Conservation (phyloP, 2,797 vertebrate genomes). For the Danio tinwini region DNA sequence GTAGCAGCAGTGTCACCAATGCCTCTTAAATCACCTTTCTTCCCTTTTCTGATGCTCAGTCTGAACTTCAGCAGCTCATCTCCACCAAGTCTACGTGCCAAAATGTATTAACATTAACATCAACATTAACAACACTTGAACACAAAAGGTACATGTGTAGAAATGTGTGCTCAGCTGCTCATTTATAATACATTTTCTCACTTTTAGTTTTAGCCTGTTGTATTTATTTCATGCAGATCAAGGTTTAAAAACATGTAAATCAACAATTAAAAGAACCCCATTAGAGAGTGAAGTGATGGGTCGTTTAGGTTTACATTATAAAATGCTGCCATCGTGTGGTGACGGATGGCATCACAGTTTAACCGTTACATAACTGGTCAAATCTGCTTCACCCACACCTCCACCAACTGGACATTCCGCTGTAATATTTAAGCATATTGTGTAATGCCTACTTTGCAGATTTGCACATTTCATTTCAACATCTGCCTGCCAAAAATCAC, state of each 20-base stretch:
- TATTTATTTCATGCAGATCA: neutral
- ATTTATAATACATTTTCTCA: neutral
- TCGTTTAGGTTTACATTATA: slow-evolving; percentile 31
- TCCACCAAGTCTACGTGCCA: no score
- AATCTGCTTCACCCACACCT: neutral
- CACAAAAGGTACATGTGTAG: no score
- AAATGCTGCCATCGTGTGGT: slow-evolving; percentile 68
- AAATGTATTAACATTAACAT: no score
- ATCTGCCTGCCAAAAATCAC: neutral
- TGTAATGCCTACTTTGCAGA: neutral
- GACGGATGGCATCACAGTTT: slow-evolving; percentile 14
- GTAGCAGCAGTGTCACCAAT: no score
- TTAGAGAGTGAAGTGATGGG: neutral
- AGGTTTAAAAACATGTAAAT: neutral
- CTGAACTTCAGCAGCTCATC: no score
- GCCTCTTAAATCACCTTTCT: no score
- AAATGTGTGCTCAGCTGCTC: no score
- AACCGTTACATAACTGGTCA: neutral
- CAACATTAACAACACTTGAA: no score
- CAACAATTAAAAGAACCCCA: neutral
- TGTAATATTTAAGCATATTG: slow-evolving; percentile 5
- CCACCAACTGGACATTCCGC: neutral
- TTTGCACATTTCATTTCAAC: neutral
- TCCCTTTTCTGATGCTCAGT: no score
- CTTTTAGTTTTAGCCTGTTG: neutral